Evolutionary conservation across 2,888 invertebrate species (phyloP).

Genomic region (Caenorhabditis uteleia): DNA sequence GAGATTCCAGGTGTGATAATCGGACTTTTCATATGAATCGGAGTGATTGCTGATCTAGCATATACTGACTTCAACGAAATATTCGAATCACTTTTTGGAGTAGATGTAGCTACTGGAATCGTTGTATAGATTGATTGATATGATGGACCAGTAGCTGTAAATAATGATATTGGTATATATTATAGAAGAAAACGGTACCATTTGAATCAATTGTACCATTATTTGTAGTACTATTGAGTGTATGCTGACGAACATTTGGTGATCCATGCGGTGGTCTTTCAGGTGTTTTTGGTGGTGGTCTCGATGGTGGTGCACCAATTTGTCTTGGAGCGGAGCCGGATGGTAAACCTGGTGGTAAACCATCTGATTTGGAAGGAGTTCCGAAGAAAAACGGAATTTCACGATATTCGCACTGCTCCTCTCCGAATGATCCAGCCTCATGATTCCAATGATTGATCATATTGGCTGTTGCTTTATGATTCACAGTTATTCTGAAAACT

Average conservation of each 20-base stretch:
- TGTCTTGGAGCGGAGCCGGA: neutral
- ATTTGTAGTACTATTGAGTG: no score
- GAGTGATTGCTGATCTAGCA: neutral
- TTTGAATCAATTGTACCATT: no score
- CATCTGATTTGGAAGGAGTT: neutral
- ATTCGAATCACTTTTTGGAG: slow-evolving; percentile 11
- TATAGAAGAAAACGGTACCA: neutral
- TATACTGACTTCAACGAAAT: neutral
- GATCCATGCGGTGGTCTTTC: neutral
- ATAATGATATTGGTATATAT: neutral
- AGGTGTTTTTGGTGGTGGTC: neutral
- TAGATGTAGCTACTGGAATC: slow-evolving; percentile 20
- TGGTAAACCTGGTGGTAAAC: neutral
- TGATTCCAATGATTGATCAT: slow-evolving; percentile 25
- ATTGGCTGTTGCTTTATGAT: slow-evolving; percentile 11
- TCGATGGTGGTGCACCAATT: neutral
- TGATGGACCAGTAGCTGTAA: neutral
- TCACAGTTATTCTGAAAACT: slow-evolving; percentile 10
- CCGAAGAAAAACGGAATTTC: slow-evolving; percentile 17
- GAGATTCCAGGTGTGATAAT: neutral
- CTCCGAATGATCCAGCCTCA: slow-evolving; percentile 28
- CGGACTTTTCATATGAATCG: neutral
- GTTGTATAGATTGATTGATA: no score
- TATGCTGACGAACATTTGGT: neutral
- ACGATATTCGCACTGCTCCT: slow-evolving; percentile 27